Percentiles rank a stretch among this genome's conserved stretches.
Conservation (phyloP, 2,888 invertebrate species). For the Zele albiditarsus region DNA sequence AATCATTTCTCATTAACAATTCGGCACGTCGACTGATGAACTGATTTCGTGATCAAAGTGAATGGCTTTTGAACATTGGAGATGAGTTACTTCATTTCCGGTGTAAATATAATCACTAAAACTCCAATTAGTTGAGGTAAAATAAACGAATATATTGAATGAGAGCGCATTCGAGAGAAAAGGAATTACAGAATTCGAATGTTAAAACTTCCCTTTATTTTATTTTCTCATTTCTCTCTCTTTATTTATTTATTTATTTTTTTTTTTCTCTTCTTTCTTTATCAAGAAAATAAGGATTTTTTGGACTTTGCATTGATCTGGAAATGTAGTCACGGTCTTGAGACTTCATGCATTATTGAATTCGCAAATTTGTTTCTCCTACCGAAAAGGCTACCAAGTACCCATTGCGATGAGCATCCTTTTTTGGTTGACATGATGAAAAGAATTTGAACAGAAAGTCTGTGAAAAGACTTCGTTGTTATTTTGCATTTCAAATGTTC, state of each 20-base stretch:
- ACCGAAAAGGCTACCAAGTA: conserved; percentile 23
- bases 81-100: conserved; percentile 6
- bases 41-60: conserved; percentile 4
- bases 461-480: conserved; percentile 17
- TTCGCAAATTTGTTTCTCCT: conserved; percentile 51
- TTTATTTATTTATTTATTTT: no score
- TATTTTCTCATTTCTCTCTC: not conserved
- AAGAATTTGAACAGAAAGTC: conserved; percentile 34
- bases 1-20: conserved; percentile 20
- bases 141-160: not conserved
- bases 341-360: conserved; percentile 53
- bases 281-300: not conserved
- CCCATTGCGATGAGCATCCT: conserved; percentile 25
- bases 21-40: conserved; percentile 6
- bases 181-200: not conserved
- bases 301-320: conserved; percentile 29
- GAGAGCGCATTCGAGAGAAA: not conserved
- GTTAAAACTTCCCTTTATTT: not conserved
- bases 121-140: conserved; percentile 3
- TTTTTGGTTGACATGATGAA: conserved; percentile 37
- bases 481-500: conserved; percentile 37
- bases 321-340: conserved; percentile 35
- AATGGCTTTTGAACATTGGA: not conserved
- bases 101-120: conserved; percentile 1
- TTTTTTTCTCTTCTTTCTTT: not conserved